A percentile compares a stretch with the other conserved stretches of the same genome.
These are phyloP conservation scores for Desmophyllum pertusum DNA, from an alignment of 92 coral and sea anemone genomes.

Conservation along the genomic window DNA sequence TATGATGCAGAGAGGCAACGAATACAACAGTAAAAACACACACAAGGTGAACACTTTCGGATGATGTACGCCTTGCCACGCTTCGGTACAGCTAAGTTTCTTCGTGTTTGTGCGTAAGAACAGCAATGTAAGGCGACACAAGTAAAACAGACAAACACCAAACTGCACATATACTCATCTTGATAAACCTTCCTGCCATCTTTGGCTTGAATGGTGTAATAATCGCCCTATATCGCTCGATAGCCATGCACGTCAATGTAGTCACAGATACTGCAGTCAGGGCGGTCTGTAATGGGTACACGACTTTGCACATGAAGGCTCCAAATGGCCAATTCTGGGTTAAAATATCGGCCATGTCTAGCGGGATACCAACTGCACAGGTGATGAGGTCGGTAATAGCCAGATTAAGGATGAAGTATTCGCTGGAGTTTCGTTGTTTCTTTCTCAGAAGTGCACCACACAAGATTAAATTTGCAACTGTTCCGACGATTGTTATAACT, in stretches of 20 bases:
- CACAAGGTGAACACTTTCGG: conserved; percentile 61
- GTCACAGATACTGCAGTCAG: conserved; percentile 61
- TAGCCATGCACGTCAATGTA: conserved; percentile 61
- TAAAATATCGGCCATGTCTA: conserved; percentile 55
- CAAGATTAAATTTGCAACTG: conserved; percentile 37
- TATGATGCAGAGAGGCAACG: conserved; percentile 68
- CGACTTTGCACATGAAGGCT: conserved; percentile 57
- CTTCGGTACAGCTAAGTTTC: conserved; percentile 52
- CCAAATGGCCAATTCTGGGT: conserved; percentile 66
- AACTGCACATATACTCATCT: conserved; percentile 20
- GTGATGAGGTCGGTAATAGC: conserved; percentile 64
- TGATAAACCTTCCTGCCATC: conserved; percentile 36
- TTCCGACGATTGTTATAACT: conserved; percentile 28
- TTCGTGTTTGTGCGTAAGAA: conserved; percentile 29
- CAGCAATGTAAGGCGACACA: conserved; percentile 51
- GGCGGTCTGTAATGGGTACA: conserved; percentile 67
- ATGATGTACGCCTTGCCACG: conserved; percentile 52
- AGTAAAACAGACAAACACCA: conserved; percentile 54
- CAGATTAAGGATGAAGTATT: conserved; percentile 62
- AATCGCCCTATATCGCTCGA: conserved; percentile 69
- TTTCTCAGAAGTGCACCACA: conserved; percentile 19
- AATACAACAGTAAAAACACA: conserved; percentile 66
- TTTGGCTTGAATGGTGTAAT: conserved; percentile 61
- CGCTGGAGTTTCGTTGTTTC: conserved; percentile 53
- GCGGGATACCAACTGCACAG: conserved; percentile 65